phyloP scores from a whole-genome alignment of 2,888 invertebrate species.

The Diachrysia chrysitis region DNA sequence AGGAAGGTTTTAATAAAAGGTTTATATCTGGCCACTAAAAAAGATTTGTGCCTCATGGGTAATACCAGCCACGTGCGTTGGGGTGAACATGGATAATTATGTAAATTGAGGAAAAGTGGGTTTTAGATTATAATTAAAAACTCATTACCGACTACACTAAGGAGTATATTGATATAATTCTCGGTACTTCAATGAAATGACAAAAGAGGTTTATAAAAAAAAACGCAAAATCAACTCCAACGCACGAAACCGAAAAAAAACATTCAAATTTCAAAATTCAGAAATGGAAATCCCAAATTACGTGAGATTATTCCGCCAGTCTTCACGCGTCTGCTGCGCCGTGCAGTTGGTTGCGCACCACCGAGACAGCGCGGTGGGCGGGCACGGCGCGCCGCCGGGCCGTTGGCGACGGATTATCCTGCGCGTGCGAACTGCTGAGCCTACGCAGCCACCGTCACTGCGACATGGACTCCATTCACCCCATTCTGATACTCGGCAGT shows the following conservation, averaged over 20 bases:
- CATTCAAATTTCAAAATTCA: constrained; percentile 16
- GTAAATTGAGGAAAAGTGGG: too few species aligned
- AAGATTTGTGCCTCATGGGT: constrained; percentile 42
- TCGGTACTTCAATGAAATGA: not conserved
- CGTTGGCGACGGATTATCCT: constrained; percentile 93
- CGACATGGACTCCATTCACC: constrained; percentile 96
- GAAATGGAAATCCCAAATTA: constrained; percentile 66
- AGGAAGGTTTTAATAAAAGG: constrained; percentile 44
- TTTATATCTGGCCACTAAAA: constrained; percentile 41
- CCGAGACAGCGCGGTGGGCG: constrained; percentile 94
- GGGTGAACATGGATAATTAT: constrained; percentile 17
- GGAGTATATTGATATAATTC: not conserved
- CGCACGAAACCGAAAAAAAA: constrained; percentile 25
- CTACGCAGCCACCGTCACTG: constrained; percentile 97
- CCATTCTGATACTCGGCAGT: constrained; percentile 96
- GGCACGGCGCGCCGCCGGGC: constrained; percentile 95
- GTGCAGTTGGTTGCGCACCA: constrained; percentile 94
- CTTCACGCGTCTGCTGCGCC: constrained; percentile 64
- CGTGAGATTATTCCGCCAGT: constrained; percentile 85
- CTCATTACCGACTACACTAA: too few species aligned
- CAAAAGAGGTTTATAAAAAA: not conserved
- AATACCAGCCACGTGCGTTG: constrained; percentile 27
- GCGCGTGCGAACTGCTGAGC: constrained; percentile 94
- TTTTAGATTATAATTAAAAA: not conserved
- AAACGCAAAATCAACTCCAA: constrained; percentile 33